Conservation (phyloP, 2,797 vertebrate genomes). For the Margarornis squamiger region DNA sequence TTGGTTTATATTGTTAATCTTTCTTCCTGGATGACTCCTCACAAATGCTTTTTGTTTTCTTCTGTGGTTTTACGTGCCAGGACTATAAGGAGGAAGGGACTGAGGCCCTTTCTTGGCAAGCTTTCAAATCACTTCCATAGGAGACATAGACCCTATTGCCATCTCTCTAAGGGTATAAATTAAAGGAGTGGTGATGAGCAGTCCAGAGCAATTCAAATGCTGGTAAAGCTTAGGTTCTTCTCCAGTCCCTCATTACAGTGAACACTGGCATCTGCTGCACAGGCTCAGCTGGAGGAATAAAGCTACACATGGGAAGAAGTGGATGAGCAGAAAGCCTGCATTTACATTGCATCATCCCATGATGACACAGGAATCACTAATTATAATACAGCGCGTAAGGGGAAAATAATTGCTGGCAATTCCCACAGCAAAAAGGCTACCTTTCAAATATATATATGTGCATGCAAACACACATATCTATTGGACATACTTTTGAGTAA, state of each 20-base stretch:
- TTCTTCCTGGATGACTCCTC: constrained; percentile 78
- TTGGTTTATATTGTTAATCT: constrained; percentile 77
- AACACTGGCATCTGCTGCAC: constrained; percentile 66
- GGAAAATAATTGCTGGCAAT: constrained; percentile 37
- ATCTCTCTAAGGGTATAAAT: constrained; percentile 76
- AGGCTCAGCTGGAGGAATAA: constrained; percentile 66
- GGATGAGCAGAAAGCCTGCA: constrained; percentile 23
- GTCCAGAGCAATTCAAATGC: constrained; percentile 75
- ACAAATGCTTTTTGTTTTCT: constrained; percentile 80
- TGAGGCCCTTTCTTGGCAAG: constrained; percentile 74
- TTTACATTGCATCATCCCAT: constrained; percentile 67
- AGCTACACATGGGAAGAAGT: constrained; percentile 68
- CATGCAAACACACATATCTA: background rate
- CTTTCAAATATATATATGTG: background rate
- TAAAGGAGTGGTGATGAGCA: constrained; percentile 75
- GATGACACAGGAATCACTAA: constrained; percentile 64
- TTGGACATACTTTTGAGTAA: constrained; percentile 38
- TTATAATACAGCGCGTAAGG: constrained; percentile 60
- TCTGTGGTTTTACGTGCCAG: constrained; percentile 76
- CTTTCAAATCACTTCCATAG: constrained; percentile 77
- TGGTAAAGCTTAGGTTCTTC: constrained; percentile 70
- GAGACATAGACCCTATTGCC: constrained; percentile 74
- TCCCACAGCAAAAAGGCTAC: constrained; percentile 40
- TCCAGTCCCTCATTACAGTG: constrained; percentile 66
- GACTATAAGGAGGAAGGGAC: constrained; percentile 74